Conservation (phyloP, 2,797 vertebrate genomes). For the Micropoecilia bifurca region DNA sequence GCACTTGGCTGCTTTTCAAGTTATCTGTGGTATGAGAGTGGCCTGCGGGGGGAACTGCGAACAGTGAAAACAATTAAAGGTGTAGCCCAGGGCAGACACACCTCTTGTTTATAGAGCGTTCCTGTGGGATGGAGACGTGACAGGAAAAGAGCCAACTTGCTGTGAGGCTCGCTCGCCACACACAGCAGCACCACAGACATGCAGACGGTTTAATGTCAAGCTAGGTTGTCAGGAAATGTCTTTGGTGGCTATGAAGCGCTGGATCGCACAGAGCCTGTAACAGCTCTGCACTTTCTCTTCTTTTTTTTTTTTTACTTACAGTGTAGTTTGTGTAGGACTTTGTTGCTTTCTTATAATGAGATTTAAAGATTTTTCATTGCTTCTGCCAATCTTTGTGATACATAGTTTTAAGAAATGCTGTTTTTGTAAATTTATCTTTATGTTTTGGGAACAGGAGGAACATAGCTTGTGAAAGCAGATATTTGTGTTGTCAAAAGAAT, state of each 20-base stretch:
- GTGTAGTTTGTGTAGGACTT: not conserved
- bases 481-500: not conserved
- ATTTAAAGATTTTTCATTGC: not conserved
- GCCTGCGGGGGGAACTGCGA: conserved; percentile 57
- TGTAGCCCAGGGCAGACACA: conserved; percentile 68
- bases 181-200: conserved; percentile 20
- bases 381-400: not conserved
- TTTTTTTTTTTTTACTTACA: too few relatives aligned
- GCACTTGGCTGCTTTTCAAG: conserved; percentile 68
- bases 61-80: conserved; percentile 78
- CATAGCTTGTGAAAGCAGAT: not conserved
- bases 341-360: not conserved
- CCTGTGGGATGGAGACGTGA: conserved; percentile 69
- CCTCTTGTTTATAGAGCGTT: conserved; percentile 75
- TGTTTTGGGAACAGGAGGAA: not conserved
- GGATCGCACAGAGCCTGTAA: not conserved
- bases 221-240: conserved; percentile 27
- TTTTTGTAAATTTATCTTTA: not conserved
- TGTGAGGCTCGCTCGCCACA: conserved; percentile 47
- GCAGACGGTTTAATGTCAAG: conserved; percentile 34
- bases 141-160: conserved; percentile 57
- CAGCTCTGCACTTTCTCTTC: not conserved
- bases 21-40: conserved; percentile 54
- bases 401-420: not conserved
- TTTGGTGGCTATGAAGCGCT: not conserved